phyloP scores from a whole-genome alignment of 2,888 invertebrate genomes.

The Chouioia cunea region DNA sequence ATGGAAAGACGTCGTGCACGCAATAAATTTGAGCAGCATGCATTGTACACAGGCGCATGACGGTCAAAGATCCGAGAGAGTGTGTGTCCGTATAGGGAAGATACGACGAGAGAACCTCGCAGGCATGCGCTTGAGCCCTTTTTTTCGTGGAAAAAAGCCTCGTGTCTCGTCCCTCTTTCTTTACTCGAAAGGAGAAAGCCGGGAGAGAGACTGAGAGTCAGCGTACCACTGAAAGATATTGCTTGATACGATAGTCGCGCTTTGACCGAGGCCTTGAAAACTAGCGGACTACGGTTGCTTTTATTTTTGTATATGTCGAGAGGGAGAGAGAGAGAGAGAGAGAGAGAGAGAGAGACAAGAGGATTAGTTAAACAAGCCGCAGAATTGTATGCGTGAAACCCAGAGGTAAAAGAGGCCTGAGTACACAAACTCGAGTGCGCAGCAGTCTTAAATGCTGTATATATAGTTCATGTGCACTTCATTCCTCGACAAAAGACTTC shows the following conservation, averaged over 20 bases:
- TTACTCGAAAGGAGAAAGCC: neutral
- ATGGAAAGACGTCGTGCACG: neutral
- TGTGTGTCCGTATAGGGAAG: neutral
- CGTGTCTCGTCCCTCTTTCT: no score
- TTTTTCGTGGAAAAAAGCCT: no score
- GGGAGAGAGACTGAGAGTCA: neutral
- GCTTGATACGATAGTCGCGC: neutral
- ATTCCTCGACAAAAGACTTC: no score
- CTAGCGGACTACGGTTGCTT: slow-evolving; percentile 5
- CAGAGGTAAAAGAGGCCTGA: no score
- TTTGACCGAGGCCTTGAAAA: slow-evolving; percentile 39
- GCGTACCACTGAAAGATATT: no score
- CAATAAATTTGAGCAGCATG: neutral
- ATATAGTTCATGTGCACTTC: neutral
- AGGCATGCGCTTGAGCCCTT: neutral
- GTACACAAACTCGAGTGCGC: no score
- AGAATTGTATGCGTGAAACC: no score
- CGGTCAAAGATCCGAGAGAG: neutral
- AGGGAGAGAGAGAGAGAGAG: neutral
- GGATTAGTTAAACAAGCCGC: neutral
- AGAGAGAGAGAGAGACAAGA: no score
- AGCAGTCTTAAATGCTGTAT: no score
- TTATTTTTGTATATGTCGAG: slow-evolving; percentile 12
- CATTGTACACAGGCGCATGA: neutral
- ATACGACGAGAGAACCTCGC: slow-evolving; percentile 1